Evolutionary conservation across 2,888 invertebrate species (phyloP).

Genomic region (Tineola bisselliella): DNA sequence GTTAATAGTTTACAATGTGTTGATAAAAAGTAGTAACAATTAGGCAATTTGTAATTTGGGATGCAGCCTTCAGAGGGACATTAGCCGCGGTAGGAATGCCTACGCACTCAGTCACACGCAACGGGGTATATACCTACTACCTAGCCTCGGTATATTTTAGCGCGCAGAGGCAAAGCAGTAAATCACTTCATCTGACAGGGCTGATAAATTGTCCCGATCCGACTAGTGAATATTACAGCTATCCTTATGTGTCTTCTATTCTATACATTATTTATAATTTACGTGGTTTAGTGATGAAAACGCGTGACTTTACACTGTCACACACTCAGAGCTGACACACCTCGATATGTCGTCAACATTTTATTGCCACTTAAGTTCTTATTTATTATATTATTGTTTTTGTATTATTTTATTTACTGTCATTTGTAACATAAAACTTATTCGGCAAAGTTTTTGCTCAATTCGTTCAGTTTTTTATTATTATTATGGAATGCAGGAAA

Average conservation of each 20-base stretch:
- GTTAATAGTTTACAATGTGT: not conserved
- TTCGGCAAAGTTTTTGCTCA: not conserved
- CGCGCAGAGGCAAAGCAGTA: constrained; percentile 26
- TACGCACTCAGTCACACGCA: constrained; percentile 8
- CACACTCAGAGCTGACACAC: not conserved
- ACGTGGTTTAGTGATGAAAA: constrained; percentile 14
- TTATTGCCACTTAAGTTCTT: not conserved
- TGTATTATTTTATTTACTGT: not conserved
- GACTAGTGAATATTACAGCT: constrained; percentile 22
- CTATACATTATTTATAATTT: constrained; percentile 23
- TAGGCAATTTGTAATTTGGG: constrained; percentile 1
- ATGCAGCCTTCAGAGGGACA: not conserved
- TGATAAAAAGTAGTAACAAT: not conserved
- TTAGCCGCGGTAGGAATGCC: constrained; percentile 2
- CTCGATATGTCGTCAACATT: constrained; percentile 1
- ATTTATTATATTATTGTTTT: not conserved
- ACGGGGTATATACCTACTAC: not conserved
- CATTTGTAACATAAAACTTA: not conserved
- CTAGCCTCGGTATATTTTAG: constrained; percentile 2
- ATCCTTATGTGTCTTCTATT: constrained; percentile 19
- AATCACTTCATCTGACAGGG: constrained; percentile 37
- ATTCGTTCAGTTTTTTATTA: not conserved
- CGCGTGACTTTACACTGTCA: constrained; percentile 6
- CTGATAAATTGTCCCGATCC: constrained; percentile 35
- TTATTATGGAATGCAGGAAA: not conserved